Evolutionary conservation across 1,140 invertebrate species (phyloP).

Genomic region (Aphaenogaster rudis): DNA sequence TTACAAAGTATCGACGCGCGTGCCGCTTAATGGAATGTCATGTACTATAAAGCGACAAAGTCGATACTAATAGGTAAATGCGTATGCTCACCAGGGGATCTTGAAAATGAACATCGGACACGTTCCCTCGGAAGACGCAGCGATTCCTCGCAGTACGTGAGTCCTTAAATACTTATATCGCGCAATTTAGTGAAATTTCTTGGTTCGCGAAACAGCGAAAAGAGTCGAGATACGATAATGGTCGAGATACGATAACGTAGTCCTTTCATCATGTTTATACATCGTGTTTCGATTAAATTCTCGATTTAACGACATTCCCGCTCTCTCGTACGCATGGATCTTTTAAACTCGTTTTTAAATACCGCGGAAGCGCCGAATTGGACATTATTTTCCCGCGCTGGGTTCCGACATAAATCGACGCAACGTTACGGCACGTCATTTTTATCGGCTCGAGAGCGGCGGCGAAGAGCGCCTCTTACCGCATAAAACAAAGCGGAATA

Average conservation of each 20-base stretch:
- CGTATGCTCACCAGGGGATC: constrained; percentile 10
- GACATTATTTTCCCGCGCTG: constrained; percentile 10
- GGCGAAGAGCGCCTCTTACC: constrained; percentile 36
- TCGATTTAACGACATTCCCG: background rate
- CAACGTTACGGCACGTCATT: constrained; percentile 35
- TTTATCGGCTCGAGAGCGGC: constrained; percentile 44
- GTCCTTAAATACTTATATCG: background rate
- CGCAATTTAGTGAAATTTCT: background rate
- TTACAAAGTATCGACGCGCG: constrained; percentile 26
- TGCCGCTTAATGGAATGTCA: constrained; percentile 53
- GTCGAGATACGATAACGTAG: background rate
- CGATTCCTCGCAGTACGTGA: background rate
- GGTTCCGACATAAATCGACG: constrained; percentile 24
- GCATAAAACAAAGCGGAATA: constrained; percentile 62
- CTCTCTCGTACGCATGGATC: background rate
- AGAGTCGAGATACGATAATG: background rate
- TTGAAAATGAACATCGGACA: background rate
- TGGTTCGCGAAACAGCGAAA: background rate
- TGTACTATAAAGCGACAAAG: constrained; percentile 42
- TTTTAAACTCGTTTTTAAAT: background rate
- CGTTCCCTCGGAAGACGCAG: background rate
- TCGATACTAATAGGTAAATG: constrained; percentile 55
- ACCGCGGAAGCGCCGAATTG: constrained; percentile 32
- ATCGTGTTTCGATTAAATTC: background rate
- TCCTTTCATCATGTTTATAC: background rate